Evolutionary conservation across 2,888 invertebrate species (phyloP), one percentile per base, ranked within the genome.

Genomic region (Nudaria mundana): DNA sequence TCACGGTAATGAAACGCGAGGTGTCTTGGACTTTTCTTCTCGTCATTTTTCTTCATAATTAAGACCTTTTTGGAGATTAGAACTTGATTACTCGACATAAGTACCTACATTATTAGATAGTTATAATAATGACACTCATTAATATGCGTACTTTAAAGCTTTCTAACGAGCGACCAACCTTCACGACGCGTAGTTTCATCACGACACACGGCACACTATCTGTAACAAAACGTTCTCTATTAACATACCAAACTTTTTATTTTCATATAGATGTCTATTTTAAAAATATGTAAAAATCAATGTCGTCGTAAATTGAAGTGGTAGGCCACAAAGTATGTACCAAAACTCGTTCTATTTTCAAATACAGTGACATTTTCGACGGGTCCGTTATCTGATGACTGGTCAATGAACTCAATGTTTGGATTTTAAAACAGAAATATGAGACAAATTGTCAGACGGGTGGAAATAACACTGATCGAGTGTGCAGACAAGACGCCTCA

Each of bases 1-100:
- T 80, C 76, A 76, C 68, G 54, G 74, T 82, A 82, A 84, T 79
- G 77, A 78, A 79, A 74, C 71, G 64, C 69, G 71, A 76, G 74
- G 71, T 70, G 66, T 71, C 69, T 71, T 49, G 64, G 66, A 73
- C 66, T 78, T 80, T 75, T 73, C 72, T 72, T 60, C 62, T 67
- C 65, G 63, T 71, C 74, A 70, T 75, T 64, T 68, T 71, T 72
- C 58, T 49, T 48, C 63, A 78, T 79, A 81, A 81, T 81, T 75
- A 81, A 80, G 76, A 73, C 70, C 69, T 71, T 73, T 73, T 56
- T 53, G 63, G 59, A 61, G 71, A 66, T 69, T 68, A 66, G 67
- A 65, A 52, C 59, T 56, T 61, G 65, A 68, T 71, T 66, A 58
- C 61, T 62, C 56, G 48, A 60, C 56, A 61, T 55, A n/a, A n/a